A percentile compares a stretch with the other conserved stretches of the same genome.
Evolutionary conservation across 2,113 vertebrate genomes (phyloP).

Genomic region (Malurus alboscapulatus): DNA sequence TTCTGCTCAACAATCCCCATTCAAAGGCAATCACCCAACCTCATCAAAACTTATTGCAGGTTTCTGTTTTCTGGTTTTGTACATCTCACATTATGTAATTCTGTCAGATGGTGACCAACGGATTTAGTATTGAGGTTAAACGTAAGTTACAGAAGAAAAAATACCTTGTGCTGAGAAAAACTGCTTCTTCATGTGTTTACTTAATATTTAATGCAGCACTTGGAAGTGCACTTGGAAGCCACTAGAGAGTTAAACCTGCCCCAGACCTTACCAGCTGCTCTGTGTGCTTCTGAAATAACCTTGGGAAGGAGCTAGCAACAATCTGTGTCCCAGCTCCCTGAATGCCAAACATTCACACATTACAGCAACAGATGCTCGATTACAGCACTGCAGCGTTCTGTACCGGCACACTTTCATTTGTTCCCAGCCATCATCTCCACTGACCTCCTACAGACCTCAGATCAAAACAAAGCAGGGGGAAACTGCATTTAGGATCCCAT

Average conservation of each 20-base stretch:
- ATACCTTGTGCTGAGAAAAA: background rate
- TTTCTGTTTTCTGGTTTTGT: background rate
- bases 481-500: background rate
- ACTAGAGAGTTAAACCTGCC: background rate
- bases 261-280: slow-evolving; percentile 31
- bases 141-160: background rate
- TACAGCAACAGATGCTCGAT: background rate
- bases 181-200: background rate
- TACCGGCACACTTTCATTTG: background rate
- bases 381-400: background rate
- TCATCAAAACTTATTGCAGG: background rate
- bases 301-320: background rate
- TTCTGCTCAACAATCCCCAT: background rate
- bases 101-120: background rate
- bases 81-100: background rate
- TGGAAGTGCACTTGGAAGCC: background rate
- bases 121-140: background rate
- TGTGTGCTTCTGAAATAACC: slow-evolving; percentile 1
- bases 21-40: background rate
- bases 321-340: background rate
- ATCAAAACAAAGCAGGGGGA: background rate
- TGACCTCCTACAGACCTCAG: background rate
- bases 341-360: background rate
- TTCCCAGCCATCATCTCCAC: background rate
- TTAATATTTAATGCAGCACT: background rate